Evolutionary conservation across 2,888 invertebrate species (phyloP), one percentile per base, ranked within the genome.

Genomic region (Melipona bicolor): DNA sequence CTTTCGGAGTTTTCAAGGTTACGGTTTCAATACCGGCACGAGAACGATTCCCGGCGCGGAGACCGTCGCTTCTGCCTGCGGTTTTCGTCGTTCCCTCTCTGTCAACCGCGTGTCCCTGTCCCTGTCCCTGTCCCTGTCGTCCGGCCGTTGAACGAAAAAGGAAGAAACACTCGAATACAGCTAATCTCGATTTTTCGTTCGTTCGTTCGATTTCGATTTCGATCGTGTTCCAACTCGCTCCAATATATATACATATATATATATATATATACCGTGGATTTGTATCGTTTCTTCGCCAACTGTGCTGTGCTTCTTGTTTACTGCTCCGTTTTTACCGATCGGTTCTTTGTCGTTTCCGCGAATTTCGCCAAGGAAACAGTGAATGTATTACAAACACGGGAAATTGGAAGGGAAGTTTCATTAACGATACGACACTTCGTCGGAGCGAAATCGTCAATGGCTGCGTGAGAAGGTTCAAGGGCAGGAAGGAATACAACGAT

Each of bases 1-100:
- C 72, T 77, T 77, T 83, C 61, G 19, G 67, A 71, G 52, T 73
- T 70, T 77, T 84, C 83, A 84, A 84, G 83, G 83, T 84, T 84
- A 77, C 54, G 77, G 62, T 82, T 75, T 70, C 74, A 61, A 70
- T 74, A 69, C 74, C 83, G 65, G 69, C 70, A 65, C 73, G 73
- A 43, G 43, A 77, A 83, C 82, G 70, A 77, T 64, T 27, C 75
- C 43, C 43, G 43, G 43, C 43, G 9, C 67, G 65, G 27, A 15
- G 73, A 64, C 54, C 56, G 59, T 5, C 21, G 64, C 36, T 81
- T 54, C 52, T 67, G 65, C 50, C 52, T 43, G 50, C 65, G 36
- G 52, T 56, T 78, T 56, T 21, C 24, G n/a, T 68, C 61, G 36
- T 67, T 32, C 71, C 72, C 52, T 64, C 64, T 71, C 62, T 54